Percentiles rank a stretch among this genome's conserved stretches.
These are phyloP conservation scores for Baryphthengus martii DNA, from an alignment of 2,113 vertebrate genomes.

Conservation along the genomic window DNA sequence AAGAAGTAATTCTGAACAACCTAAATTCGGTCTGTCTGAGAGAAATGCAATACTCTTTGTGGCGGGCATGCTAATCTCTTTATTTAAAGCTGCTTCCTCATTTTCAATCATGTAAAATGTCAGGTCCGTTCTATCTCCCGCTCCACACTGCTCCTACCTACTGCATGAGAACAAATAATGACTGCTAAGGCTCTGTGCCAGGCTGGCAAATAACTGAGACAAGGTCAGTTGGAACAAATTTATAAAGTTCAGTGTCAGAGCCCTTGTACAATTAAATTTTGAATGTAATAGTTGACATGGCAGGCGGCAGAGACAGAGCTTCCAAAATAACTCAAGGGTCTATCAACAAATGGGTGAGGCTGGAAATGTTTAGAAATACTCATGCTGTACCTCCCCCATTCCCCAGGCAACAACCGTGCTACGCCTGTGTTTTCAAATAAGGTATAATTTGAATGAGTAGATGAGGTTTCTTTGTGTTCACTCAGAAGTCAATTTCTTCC, in stretches of 20 bases:
- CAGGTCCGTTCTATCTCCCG: not conserved
- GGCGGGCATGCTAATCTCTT: conserved; percentile 40
- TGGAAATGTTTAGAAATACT: conserved; percentile 65
- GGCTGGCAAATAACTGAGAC: conserved; percentile 64
- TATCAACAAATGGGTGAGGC: conserved; percentile 64
- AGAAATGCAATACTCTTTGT: conserved; percentile 26
- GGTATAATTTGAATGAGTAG: conserved; percentile 37
- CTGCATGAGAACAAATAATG: conserved; percentile 53
- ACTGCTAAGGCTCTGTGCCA: conserved; percentile 16
- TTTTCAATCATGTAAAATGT: conserved; percentile 45
- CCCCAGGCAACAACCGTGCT: not conserved
- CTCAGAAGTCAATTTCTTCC: conserved; percentile 59
- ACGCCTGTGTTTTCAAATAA: conserved; percentile 37
- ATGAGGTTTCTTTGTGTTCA: conserved; percentile 45
- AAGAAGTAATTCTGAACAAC: conserved; percentile 24
- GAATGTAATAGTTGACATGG: conserved; percentile 26
- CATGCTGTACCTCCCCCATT: not conserved
- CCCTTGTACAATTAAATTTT: conserved; percentile 58
- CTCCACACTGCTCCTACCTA: conserved; percentile 2
- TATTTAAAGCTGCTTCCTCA: conserved; percentile 53
- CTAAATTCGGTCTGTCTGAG: conserved; percentile 29
- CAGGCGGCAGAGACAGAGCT: conserved; percentile 31
- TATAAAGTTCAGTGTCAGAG: conserved; percentile 54
- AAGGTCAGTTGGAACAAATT: conserved; percentile 72
- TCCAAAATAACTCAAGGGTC: conserved; percentile 63